phyloP scores from a whole-genome alignment of 2,888 invertebrate genomes.

The Dynastes tityus region DNA sequence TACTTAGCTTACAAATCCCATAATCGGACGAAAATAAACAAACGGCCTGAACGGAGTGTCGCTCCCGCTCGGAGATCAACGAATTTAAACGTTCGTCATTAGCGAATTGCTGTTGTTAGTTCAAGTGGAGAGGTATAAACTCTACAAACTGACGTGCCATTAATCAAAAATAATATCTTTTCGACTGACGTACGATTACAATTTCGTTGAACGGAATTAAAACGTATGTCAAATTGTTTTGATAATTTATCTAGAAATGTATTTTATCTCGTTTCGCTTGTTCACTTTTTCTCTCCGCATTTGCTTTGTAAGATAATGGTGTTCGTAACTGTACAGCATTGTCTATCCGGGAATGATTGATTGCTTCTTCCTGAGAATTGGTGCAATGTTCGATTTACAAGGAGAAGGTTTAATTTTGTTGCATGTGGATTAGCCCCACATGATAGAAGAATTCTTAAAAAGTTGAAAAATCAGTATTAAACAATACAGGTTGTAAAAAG shows the following conservation, averaged over 20 bases:
- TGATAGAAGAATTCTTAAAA: too few species aligned
- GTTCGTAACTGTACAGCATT: background rate
- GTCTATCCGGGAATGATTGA: conserved; percentile 6
- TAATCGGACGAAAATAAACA: conserved; percentile 26
- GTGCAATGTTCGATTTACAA: background rate
- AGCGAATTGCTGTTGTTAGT: background rate
- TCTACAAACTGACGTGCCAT: background rate
- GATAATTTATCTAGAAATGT: conserved; percentile 12
- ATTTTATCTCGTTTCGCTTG: conserved; percentile 11
- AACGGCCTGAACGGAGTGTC: background rate
- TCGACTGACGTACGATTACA: background rate
- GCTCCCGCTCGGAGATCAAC: background rate
- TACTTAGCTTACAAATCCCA: conserved; percentile 12
- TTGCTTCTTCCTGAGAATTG: background rate
- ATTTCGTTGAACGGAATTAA: background rate
- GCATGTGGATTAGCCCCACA: too few species aligned
- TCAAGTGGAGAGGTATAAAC: background rate
- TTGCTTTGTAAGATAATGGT: background rate
- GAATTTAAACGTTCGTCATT: conserved; percentile 9
- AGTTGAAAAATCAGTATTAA: too few species aligned
- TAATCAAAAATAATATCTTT: conserved; percentile 19
- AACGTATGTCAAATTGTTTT: conserved; percentile 10
- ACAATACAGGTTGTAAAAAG: too few species aligned
- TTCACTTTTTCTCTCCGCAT: background rate
- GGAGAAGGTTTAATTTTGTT: background rate